Conservation (phyloP, 2,797 vertebrate genomes). For the Acanthornis magna region DNA sequence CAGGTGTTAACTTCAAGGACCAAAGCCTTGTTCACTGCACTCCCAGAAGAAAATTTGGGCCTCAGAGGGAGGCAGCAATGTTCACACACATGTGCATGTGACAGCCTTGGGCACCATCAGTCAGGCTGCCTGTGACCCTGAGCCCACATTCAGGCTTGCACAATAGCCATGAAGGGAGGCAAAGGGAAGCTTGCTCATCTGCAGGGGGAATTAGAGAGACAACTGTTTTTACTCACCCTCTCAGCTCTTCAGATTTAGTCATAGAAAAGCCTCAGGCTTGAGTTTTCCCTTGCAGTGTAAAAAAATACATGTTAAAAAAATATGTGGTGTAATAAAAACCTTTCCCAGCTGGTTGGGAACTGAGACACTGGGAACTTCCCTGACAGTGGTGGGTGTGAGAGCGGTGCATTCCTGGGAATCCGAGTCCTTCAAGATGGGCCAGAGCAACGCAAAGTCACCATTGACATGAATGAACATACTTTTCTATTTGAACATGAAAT, state of each 20-base stretch:
- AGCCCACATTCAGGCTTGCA: background rate
- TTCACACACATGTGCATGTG: accelerated
- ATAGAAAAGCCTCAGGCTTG: background rate
- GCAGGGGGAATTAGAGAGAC: background rate
- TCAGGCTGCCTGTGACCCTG: background rate
- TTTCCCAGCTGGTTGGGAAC: background rate
- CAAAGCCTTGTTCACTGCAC: background rate
- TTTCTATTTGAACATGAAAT: background rate
- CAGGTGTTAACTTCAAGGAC: background rate
- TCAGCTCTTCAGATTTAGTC: background rate
- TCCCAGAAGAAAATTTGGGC: background rate
- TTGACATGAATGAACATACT: background rate
- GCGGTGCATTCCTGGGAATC: accelerated
- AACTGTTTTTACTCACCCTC: background rate
- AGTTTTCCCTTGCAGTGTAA: background rate
- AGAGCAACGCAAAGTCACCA: background rate
- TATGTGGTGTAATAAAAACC: background rate
- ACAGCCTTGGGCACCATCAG: background rate
- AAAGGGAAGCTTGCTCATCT: background rate
- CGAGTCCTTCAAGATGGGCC: accelerated
- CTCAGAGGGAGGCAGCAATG: background rate
- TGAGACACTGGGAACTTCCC: background rate
- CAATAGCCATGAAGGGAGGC: background rate
- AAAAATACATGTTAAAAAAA: background rate
- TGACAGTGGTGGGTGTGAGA: background rate